These are phyloP conservation scores for Druceiella hillmani DNA, from an alignment of 2,888 invertebrate genomes.

Conservation along the genomic window DNA sequence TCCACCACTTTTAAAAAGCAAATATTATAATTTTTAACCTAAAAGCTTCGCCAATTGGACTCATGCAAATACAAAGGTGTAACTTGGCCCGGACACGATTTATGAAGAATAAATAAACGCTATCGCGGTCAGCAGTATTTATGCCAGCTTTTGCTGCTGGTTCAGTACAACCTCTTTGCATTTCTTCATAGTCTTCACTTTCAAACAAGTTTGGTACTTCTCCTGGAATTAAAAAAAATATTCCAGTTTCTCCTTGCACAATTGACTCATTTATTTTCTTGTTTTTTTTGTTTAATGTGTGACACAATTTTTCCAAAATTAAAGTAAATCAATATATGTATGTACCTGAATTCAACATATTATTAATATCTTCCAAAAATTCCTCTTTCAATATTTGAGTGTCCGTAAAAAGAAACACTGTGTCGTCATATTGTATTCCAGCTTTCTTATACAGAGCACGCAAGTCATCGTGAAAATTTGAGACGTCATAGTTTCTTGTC, in stretches of 20 bases:
- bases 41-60: constrained; percentile 85
- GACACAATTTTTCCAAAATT: not conserved
- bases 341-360: constrained; percentile 82
- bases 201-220: constrained; percentile 91
- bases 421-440: constrained; percentile 66
- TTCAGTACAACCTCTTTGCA: constrained; percentile 68
- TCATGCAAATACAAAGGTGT: constrained; percentile 86
- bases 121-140: constrained; percentile 65
- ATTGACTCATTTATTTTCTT: not conserved
- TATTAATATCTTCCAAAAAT: constrained; percentile 88
- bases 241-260: not conserved
- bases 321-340: not conserved
- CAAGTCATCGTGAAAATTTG: constrained; percentile 80
- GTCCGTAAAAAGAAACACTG: constrained; percentile 84
- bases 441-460: constrained; percentile 74
- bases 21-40: constrained; percentile 41
- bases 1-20: not conserved
- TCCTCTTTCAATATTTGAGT: constrained; percentile 88
- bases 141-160: constrained; percentile 66
- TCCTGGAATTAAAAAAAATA: constrained; percentile 42
- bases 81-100: constrained; percentile 76
- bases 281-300: not conserved
- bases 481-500: constrained; percentile 76
- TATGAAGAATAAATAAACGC: constrained; percentile 80
- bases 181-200: constrained; percentile 78